Evolutionary conservation across 2,888 invertebrate genomes (phyloP).

Genomic region (Protonemura montana): DNA sequence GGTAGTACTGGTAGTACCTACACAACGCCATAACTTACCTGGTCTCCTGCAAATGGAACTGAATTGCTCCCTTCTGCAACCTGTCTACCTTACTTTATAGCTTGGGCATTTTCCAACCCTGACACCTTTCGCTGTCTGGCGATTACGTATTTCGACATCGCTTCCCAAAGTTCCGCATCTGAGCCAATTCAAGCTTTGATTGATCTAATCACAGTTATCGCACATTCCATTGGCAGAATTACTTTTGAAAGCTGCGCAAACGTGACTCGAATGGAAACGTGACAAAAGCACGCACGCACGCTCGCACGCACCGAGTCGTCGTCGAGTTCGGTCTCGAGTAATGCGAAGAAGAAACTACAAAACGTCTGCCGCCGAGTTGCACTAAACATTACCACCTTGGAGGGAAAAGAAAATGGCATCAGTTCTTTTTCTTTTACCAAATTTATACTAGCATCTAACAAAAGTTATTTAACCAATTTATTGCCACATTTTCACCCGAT

Average conservation of each 20-base stretch:
- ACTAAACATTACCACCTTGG: neutral
- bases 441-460: neutral
- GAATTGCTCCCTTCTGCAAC: neutral
- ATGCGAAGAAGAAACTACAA: neutral
- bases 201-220: slow-evolving; percentile 38
- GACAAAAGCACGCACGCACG: neutral
- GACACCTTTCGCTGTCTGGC: neutral
- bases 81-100: neutral
- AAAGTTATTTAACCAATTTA: neutral
- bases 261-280: neutral
- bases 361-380: neutral
- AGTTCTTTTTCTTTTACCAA: neutral
- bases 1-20: too few relatives aligned
- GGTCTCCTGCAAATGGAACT: neutral
- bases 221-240: slow-evolving; percentile 34
- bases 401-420: neutral
- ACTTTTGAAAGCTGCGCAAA: slow-evolving; percentile 29
- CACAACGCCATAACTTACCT: neutral
- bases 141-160: neutral
- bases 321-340: neutral
- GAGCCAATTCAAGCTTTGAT: slow-evolving; percentile 20
- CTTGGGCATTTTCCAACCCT: neutral
- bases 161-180: slow-evolving; percentile 12
- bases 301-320: neutral
- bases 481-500: neutral